These are phyloP conservation scores for Temnothorax nylanderi DNA, from an alignment of 1,140 invertebrate species.

Conservation along the genomic window DNA sequence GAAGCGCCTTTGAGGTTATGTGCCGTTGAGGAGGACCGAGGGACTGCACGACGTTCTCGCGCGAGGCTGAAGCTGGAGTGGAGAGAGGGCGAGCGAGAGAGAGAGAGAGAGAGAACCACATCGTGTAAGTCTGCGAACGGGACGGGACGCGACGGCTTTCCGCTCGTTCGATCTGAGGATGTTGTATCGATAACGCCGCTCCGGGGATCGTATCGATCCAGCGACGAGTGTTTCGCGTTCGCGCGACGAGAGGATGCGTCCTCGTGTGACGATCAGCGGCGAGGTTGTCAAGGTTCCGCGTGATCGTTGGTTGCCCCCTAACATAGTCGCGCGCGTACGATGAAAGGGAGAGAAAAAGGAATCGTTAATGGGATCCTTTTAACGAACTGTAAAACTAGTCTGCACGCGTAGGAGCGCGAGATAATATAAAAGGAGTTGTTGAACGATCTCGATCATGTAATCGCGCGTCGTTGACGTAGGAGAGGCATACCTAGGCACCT, in stretches of 20 bases:
- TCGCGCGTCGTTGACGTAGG: neutral
- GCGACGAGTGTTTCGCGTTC: neutral
- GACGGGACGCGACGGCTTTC: neutral
- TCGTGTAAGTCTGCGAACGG: conserved; percentile 30
- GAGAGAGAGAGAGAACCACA: neutral
- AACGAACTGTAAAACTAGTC: neutral
- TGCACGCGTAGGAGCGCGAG: neutral
- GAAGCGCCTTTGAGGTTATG: conserved; percentile 73
- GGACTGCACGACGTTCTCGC: neutral
- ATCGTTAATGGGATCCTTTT: neutral
- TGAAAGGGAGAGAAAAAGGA: neutral
- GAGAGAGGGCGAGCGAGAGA: neutral
- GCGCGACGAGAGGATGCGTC: neutral
- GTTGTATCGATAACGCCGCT: neutral
- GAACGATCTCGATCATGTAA: conserved; percentile 22
- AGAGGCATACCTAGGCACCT: neutral
- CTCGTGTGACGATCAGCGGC: neutral
- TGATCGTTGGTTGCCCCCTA: conserved; percentile 3
- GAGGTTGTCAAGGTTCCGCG: neutral
- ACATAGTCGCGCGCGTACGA: neutral
- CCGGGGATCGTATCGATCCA: conserved; percentile 36
- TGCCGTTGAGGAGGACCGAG: conserved; percentile 44
- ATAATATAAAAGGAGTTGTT: too few relatives aligned
- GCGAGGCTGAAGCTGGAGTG: neutral
- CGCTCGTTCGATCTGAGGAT: neutral